These are phyloP conservation scores for Tyria jacobaeae DNA, from an alignment of 2,888 invertebrate species.

Conservation along the genomic window DNA sequence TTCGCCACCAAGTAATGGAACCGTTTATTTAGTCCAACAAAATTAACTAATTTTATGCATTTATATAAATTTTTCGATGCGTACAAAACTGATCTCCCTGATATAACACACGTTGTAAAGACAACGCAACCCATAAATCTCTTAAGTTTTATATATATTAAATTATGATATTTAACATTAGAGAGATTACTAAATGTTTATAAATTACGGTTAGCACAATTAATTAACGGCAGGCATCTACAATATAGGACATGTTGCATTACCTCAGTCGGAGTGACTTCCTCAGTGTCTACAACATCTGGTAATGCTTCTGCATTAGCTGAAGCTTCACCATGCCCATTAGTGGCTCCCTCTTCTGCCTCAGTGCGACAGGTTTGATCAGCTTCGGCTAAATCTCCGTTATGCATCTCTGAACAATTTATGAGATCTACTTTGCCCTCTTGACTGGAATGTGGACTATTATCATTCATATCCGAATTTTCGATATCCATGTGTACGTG, in stretches of 20 bases:
- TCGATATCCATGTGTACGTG: slow-evolving; percentile 76
- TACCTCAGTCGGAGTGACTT: slow-evolving; percentile 84
- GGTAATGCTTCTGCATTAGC: slow-evolving; percentile 72
- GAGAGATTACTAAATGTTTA: slow-evolving; percentile 30
- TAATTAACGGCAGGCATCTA: slow-evolving; percentile 80
- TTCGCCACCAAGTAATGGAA: too few species aligned
- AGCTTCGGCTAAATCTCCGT: slow-evolving; percentile 93
- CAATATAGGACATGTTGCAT: slow-evolving; percentile 80
- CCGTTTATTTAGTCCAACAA: too few species aligned
- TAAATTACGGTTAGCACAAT: slow-evolving; percentile 67
- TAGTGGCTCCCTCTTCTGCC: slow-evolving; percentile 53
- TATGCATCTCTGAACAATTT: slow-evolving; percentile 85
- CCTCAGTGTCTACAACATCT: slow-evolving; percentile 83
- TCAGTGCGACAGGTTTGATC: slow-evolving; percentile 89
- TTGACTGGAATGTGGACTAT: slow-evolving; percentile 70
- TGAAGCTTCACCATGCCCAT: slow-evolving; percentile 56
- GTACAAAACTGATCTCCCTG: too few species aligned
- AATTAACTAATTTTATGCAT: too few species aligned
- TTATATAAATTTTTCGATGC: too few species aligned
- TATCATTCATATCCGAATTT: slow-evolving; percentile 63
- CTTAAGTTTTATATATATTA: not conserved
- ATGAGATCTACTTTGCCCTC: slow-evolving; percentile 80
- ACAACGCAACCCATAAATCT: not conserved
- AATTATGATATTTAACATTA: slow-evolving; percentile 4
- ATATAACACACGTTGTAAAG: too few species aligned